Evolutionary conservation across 2,888 invertebrate species (phyloP).

Genomic region (Pollenia amentaria): DNA sequence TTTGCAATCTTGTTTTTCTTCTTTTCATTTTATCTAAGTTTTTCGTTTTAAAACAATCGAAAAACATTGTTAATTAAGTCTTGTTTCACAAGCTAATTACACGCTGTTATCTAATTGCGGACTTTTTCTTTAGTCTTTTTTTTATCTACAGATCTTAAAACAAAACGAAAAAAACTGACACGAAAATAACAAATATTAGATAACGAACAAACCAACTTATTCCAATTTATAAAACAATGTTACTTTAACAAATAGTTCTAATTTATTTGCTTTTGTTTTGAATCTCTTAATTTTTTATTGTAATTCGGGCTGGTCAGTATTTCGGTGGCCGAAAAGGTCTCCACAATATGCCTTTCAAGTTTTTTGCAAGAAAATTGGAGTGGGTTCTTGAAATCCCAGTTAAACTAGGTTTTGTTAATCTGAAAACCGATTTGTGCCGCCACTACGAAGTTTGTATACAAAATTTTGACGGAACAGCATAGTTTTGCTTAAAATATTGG

Average conservation of each 20-base stretch:
- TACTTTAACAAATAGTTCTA: background rate
- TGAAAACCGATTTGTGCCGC: no score
- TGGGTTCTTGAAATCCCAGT: no score
- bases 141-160: slow-evolving; percentile 57
- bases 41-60: slow-evolving; percentile 35
- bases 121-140: slow-evolving; percentile 49
- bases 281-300: no score
- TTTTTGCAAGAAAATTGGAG: no score
- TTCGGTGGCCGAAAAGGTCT: no score
- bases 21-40: slow-evolving; percentile 1
- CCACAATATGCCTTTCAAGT: no score
- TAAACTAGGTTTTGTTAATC: no score
- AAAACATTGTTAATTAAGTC: slow-evolving; percentile 82
- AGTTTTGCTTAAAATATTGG: no score
- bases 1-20: slow-evolving; percentile 18
- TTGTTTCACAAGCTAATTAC: slow-evolving; percentile 83
- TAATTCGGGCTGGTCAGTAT: no score
- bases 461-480: no score
- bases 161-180: slow-evolving; percentile 17
- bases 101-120: slow-evolving; percentile 83
- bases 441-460: no score
- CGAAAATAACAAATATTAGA: background rate
- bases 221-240: background rate
- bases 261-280: background rate
- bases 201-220: background rate